Evolutionary conservation across 2,888 invertebrate species (phyloP).

Genomic region (Seira sanloemensis): DNA sequence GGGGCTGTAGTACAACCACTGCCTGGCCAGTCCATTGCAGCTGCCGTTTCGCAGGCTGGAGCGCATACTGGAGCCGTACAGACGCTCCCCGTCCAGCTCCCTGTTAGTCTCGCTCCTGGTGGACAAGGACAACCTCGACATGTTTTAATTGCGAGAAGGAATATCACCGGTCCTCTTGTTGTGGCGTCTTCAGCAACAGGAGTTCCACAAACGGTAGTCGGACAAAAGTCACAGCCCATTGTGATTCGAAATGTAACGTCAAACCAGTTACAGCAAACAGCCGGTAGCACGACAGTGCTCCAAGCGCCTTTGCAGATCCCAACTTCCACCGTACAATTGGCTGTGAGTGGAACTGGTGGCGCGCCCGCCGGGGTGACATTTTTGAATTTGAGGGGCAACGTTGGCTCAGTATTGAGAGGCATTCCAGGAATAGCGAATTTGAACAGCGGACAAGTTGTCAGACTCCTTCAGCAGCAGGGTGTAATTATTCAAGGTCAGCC

Average conservation of each 20-base stretch:
- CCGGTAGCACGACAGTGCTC: conserved; percentile 34
- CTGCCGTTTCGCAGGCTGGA: background rate
- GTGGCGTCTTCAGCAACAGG: conserved; percentile 31
- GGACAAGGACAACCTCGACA: conserved; percentile 63
- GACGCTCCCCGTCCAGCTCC: conserved; percentile 28
- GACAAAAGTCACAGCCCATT: conserved; percentile 67
- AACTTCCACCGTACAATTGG: conserved; percentile 60
- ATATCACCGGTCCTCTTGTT: conserved; percentile 52
- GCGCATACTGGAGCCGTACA: conserved; percentile 20
- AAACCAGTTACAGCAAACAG: conserved; percentile 47
- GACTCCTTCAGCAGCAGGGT: conserved; percentile 66
- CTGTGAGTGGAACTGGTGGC: conserved; percentile 47
- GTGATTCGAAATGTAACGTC: conserved; percentile 68
- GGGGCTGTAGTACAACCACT: background rate
- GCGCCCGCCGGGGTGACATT: conserved; percentile 48
- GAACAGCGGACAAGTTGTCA: conserved; percentile 66
- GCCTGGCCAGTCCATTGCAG: background rate
- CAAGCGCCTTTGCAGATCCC: conserved; percentile 59
- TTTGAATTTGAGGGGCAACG: conserved; percentile 58
- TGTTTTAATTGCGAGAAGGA: conserved; percentile 68
- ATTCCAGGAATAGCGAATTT: conserved; percentile 50
- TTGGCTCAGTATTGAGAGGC: conserved; percentile 29
- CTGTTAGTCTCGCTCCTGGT: conserved; percentile 18
- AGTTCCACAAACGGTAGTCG: conserved; percentile 48
- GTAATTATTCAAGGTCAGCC: conserved; percentile 65